phyloP scores from a whole-genome alignment of 2,113 vertebrate species.

The Cariama cristata region DNA sequence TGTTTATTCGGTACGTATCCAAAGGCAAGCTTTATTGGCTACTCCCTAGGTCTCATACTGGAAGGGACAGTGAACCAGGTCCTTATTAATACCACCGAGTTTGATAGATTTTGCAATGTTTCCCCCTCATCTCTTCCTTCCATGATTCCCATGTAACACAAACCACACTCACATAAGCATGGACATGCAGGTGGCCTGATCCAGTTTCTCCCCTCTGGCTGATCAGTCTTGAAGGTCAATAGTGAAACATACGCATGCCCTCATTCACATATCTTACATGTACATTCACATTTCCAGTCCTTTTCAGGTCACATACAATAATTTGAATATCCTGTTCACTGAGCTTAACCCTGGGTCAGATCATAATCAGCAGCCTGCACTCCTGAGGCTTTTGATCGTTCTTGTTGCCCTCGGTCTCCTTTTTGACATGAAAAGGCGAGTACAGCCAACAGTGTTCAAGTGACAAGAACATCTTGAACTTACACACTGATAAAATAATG shows the following conservation, averaged over 20 bases:
- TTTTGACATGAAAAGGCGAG: not conserved
- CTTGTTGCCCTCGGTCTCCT: not conserved
- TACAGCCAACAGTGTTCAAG: not conserved
- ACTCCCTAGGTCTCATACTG: not conserved
- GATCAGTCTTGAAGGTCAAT: not conserved
- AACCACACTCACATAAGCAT: not conserved
- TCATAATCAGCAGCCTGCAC: not conserved
- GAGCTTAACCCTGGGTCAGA: not conserved
- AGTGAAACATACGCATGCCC: not conserved
- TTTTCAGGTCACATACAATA: not conserved
- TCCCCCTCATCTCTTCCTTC: not conserved
- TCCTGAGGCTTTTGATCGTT: not conserved
- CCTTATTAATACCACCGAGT: rapidly evolving
- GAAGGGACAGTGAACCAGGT: not conserved
- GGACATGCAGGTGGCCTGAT: not conserved
- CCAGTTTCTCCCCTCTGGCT: not conserved
- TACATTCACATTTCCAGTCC: not conserved
- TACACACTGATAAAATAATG: not conserved
- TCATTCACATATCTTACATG: not conserved
- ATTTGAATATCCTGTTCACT: not conserved
- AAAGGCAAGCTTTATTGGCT: not conserved
- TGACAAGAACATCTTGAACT: not conserved
- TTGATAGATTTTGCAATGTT: not conserved
- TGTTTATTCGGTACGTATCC: not conserved
- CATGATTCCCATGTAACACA: not conserved